Evolutionary conservation across 2,888 invertebrate species (phyloP).

Genomic region (Matsumyia berberina): DNA sequence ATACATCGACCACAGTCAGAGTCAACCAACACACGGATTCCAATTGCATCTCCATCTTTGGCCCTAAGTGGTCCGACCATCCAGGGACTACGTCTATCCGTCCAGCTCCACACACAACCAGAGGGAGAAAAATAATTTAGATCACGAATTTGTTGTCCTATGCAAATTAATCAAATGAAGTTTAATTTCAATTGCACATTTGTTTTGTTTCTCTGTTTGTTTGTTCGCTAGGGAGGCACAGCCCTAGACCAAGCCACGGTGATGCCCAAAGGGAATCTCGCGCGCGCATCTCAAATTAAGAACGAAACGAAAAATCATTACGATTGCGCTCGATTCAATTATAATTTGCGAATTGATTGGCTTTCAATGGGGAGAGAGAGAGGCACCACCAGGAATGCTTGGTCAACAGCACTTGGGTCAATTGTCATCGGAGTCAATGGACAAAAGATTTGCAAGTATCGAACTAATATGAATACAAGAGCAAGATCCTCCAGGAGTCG

Average conservation of each 20-base stretch:
- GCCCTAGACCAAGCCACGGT: constrained; percentile 27
- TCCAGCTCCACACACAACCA: constrained; percentile 33
- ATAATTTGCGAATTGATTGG: constrained; percentile 74
- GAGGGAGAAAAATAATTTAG: constrained; percentile 82
- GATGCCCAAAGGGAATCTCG: constrained; percentile 57
- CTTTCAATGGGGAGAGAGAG: constrained; percentile 14
- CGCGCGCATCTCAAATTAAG: constrained; percentile 58
- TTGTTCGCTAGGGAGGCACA: constrained; percentile 2
- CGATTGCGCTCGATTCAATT: constrained; percentile 71
- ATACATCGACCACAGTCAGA: constrained; percentile 16
- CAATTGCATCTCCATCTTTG: constrained; percentile 76
- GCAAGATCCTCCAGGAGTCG: constrained; percentile 32
- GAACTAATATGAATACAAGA: constrained; percentile 40
- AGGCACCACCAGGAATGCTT: constrained; percentile 35
- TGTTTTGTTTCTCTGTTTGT: constrained; percentile 55
- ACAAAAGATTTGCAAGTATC: constrained; percentile 27
- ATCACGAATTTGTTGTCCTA: constrained; percentile 85
- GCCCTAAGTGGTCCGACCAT: constrained; percentile 80
- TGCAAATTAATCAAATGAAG: constrained; percentile 84
- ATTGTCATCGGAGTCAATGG: constrained; percentile 35
- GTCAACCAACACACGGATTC: neutral
- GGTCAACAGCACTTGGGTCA: constrained; percentile 20
- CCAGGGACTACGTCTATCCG: constrained; percentile 18
- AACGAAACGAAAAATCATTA: constrained; percentile 55
- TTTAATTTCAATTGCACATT: constrained; percentile 77